Base-by-base conservation (phyloP, 2,797 vertebrate genomes). In the Enteromius anoplus region DNA sequence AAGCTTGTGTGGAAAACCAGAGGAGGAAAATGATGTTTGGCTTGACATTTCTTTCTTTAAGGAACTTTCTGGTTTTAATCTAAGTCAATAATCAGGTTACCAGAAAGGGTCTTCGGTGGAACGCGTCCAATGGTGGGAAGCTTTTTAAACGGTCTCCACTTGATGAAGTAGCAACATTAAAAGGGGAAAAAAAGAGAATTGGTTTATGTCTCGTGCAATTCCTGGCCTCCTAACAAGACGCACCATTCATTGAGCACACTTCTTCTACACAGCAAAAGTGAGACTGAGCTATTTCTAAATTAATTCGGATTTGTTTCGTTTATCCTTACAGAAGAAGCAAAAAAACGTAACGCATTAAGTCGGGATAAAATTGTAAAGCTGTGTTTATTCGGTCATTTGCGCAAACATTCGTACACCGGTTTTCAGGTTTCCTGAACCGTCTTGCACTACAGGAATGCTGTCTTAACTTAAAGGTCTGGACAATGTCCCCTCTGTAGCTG, bases 401-500 rank as follows among this genome's bases (percentile, higher is more conserved):
- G 71, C 68, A 83, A 79, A 86, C 82, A 86, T 70, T 86, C 29
- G 19, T 47, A 37, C 60, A 62, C 55, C 32, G 34, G 51, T 78
- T 84, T 85, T 85, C 68, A 80, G 76, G 60, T 86, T 88, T 87
- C 84, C 83, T 77, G 81, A 55, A 71, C 64, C n/a, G 66, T 82
- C 76, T 81, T 81, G 75, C 60, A 17, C 71, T 62, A 73, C 80
- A 78, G 83, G 85, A 85, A 87, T 72, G 78, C 71, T 51, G 55
- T 49, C 71, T 82, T 85, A 82, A 83, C 81, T 69, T 80, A 82
- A 86, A 85, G 78, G 34, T 81, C 77, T 86, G 81, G 80, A 87
- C 88, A 89, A 87, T 85, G 78, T 89, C 78, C 55, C 88, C 80
- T 82, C 77, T 89, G 85, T 89, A 70, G 82, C 75, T 62, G 21